Base-by-base conservation (phyloP, 2,797 vertebrate species). In the Myotis daubentonii region DNA sequence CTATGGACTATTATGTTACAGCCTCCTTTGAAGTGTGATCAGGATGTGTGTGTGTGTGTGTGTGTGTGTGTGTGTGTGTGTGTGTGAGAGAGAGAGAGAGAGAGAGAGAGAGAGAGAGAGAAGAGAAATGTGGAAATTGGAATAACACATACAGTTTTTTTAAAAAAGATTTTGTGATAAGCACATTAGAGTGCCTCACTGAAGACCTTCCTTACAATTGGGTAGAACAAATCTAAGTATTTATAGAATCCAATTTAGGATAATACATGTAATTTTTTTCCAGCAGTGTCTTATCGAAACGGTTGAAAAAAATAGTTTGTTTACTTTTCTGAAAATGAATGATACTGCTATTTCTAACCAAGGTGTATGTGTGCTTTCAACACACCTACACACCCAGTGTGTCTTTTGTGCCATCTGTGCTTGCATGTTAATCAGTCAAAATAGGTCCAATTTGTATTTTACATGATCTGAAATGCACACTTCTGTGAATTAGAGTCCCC, bases 401-500 rank as follows among this genome's bases (percentile, higher is more conserved):
- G 92, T 89, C 81, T 94, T n/a, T 96, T 97, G 53, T 94, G 68
- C 94, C 97, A 96, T 82, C 97, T 95, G 86, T 91, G 96, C 81
- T 44, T 94, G 94, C 12, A 80, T 78, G 88, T 87, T 97, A 78
- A 95, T 3, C 49, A 90, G 96, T 97, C 97, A 96, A 94, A 96
- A 97, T 81, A 97, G 96, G 97, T 98, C 97, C 95, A 60, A 95
- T 95, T 96, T 51, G 49, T 38, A 92, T 96, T 96, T 78, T 60
- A 96, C 95, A 95, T 13, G 68, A 51, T 89, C 94, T 93, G 92
- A 96, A 95, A 97, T 97, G 97, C 96, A 97, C 97, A 97, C 97
- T 98, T 96, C 79, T 96, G 95, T 97, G 97, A 98, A 97, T 98
- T 97, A 96, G 97, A 97, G 97, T 55, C 95, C 97, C 96, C 96